Evolutionary conservation across 2,113 vertebrate genomes (phyloP).

Genomic region (Chrysochloris asiatica): DNA sequence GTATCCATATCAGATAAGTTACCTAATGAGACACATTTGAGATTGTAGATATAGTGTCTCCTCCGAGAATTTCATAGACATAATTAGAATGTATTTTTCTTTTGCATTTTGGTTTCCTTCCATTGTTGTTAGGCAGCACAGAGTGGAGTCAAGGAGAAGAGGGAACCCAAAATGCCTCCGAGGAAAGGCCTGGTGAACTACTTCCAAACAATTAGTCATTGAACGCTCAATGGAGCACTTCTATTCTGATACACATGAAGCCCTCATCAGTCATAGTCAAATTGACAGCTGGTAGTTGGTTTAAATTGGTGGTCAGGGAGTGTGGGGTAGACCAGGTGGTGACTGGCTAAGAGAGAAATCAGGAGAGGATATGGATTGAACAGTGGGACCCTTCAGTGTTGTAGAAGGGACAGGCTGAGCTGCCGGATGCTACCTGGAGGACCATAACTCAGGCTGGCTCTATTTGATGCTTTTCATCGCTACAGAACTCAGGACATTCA

Average conservation of each 20-base stretch:
- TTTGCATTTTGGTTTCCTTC: neutral
- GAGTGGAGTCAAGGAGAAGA: too few species aligned
- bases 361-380: neutral
- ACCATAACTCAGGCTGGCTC: rapidly evolving
- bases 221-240: neutral
- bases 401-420: too few species aligned
- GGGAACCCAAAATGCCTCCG: neutral
- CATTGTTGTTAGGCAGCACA: neutral
- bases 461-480: neutral
- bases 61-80: neutral
- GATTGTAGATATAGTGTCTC: neutral
- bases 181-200: neutral
- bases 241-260: neutral
- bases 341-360: neutral
- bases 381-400: rapidly evolving
- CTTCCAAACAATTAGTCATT: neutral
- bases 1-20: slow-evolving; percentile 16
- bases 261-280: neutral
- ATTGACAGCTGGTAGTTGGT: neutral
- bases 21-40: neutral
- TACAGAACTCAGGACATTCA: rapidly evolving
- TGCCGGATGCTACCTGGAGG: rapidly evolving
- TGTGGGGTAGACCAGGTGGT: neutral
- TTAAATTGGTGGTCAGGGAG: neutral
- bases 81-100: neutral